Conservation (phyloP, 1,140 invertebrate species). For the Chironomus striatipennis region DNA sequence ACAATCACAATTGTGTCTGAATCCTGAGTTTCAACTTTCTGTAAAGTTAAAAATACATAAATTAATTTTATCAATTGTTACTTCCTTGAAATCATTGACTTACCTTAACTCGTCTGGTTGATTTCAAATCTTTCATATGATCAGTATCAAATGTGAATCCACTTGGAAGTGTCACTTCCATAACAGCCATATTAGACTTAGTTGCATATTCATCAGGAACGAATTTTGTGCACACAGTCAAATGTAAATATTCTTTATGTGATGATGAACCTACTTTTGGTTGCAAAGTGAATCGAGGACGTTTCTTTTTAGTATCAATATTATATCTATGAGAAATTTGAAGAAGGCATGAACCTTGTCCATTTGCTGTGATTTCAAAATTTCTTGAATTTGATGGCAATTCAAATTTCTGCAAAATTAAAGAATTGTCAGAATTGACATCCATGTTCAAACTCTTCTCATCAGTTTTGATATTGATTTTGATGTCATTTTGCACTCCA, state of each 20-base stretch:
- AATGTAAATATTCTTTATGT: conserved; percentile 69
- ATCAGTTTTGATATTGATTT: conserved; percentile 35
- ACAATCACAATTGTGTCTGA: conserved; percentile 63
- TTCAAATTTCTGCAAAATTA: conserved; percentile 64
- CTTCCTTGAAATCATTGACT: too few relatives aligned
- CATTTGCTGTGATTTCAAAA: conserved; percentile 61
- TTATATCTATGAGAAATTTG: conserved; percentile 79
- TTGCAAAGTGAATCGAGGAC: conserved; percentile 81
- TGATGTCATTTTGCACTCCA: conserved; percentile 48
- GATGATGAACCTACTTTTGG: conserved; percentile 81
- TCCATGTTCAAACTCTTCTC: conserved; percentile 49
- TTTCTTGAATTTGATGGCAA: conserved; percentile 37
- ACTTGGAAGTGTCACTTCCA: conserved; percentile 71
- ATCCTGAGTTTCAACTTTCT: conserved; percentile 63
- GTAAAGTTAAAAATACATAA: not conserved
- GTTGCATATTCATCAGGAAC: conserved; percentile 47
- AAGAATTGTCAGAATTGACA: conserved; percentile 57
- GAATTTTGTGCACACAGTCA: conserved; percentile 76
- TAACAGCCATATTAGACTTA: conserved; percentile 67
- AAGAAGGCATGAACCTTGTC: conserved; percentile 72
- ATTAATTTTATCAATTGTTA: too few relatives aligned
- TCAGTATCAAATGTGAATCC: conserved; percentile 41
- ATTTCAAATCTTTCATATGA: conserved; percentile 30
- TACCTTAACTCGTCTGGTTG: conserved; percentile 32
- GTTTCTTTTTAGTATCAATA: conserved; percentile 80